Conservation (phyloP, 2,113 vertebrate genomes). For the Grallaria varia region DNA sequence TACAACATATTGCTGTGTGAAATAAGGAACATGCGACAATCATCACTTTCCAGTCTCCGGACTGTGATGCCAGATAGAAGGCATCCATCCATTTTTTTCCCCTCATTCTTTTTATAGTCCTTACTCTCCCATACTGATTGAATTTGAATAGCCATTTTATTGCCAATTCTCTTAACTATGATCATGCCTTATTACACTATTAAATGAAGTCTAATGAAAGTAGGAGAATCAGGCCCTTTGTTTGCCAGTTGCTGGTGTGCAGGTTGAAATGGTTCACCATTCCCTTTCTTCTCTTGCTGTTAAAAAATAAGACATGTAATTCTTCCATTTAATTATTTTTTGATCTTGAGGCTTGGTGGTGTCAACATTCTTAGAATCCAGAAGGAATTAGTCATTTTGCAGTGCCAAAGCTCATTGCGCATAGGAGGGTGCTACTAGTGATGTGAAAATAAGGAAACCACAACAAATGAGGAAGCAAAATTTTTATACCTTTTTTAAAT, state of each 20-base stretch:
- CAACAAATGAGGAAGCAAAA: neutral
- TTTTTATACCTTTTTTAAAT: neutral
- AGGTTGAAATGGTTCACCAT: neutral
- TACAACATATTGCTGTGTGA: conserved; percentile 58
- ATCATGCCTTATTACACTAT: neutral
- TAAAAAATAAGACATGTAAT: neutral
- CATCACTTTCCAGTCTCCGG: conserved; percentile 52
- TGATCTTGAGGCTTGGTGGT: neutral
- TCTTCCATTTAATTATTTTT: neutral
- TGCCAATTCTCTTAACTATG: conserved; percentile 35
- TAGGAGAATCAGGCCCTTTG: neutral
- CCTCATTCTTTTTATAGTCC: conserved; percentile 31
- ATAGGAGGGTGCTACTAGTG: neutral
- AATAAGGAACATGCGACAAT: conserved; percentile 58
- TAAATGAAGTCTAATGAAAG: conserved; percentile 5
- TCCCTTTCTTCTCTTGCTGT: neutral
- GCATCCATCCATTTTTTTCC: conserved; percentile 53
- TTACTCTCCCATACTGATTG: conserved; percentile 20
- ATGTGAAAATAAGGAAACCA: neutral
- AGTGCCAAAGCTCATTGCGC: neutral
- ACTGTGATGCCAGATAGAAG: conserved; percentile 52
- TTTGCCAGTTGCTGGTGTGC: neutral
- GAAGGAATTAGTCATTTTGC: conserved; percentile 25
- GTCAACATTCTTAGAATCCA: neutral
- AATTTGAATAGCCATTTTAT: conserved; percentile 59